Base-by-base conservation (phyloP, 64 coral and sea anemone species). In the Porites australiensis region DNA sequence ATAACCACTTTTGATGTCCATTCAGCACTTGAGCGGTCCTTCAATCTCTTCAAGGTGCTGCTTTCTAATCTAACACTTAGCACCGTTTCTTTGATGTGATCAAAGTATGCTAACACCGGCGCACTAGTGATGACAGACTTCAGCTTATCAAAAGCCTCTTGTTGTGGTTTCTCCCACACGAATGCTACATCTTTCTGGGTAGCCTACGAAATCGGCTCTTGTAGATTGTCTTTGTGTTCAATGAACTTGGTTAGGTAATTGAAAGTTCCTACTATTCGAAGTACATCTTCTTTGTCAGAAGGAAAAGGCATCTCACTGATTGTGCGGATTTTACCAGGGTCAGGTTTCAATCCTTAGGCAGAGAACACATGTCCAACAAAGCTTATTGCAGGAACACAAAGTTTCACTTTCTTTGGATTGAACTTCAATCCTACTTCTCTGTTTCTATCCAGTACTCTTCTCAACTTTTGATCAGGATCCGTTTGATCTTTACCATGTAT, bases 1-100 rank as follows among this genome's bases (percentile, higher is more conserved):
- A 87, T 87, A 3, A 78, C 83, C 7, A 89, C 93, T 67, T 45
- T 74, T 50, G 77, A 82, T 57, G 68, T 94, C 10, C 72, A 43
- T 71, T 88, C 62, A 72, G 4, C 13, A n/a, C 46, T 88, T 64
- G 91, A 79, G 4, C 20, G 2, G 47, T 69, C 59, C 66, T 76
- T 79, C 46, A 93, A 88, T 52, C 55, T 88, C 62, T 50, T 23
- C 75, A 88, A 51, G 4, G 65, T 54, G 43, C 69, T 37, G 27
- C 27, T 37, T 37, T 37, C 27, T 37, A 37, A 37, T 37, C 27
- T 37, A 20, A 21, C 79, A 82, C 62, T 82, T 58, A 55, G 77
- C 5, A 55, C 53, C 11, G 53, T 82, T 23, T 82, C 21, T 20
- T 50, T 50, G 13, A 63, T 82, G 21, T 81, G 55, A 16, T 81